Evolutionary conservation across 2,113 vertebrate genomes (phyloP).

Genomic region (Sarotherodon lohbergeri): DNA sequence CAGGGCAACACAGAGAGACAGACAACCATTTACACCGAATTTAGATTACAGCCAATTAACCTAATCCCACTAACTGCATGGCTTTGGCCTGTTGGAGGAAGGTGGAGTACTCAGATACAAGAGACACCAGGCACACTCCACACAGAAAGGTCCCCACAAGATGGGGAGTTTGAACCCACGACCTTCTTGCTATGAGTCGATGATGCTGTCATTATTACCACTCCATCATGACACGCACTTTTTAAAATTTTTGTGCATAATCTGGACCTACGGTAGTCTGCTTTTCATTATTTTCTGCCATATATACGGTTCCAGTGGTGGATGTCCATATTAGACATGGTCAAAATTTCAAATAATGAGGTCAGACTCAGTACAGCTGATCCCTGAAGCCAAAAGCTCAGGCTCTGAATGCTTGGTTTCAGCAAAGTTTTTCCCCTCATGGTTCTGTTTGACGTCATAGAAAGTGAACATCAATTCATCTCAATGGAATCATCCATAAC

Average conservation of each 20-base stretch:
- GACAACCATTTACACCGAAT: neutral
- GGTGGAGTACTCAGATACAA: neutral
- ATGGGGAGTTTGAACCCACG: neutral
- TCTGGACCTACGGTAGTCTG: neutral
- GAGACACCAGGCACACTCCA: neutral
- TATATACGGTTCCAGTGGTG: fast-evolving
- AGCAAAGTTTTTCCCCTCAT: neutral
- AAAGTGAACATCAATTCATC: neutral
- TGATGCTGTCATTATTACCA: neutral
- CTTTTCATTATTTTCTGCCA: neutral
- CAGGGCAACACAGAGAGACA: fast-evolving
- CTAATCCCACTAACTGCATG: neutral
- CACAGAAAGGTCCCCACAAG: fast-evolving
- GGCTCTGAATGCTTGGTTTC: neutral
- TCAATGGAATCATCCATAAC: fast-evolving
- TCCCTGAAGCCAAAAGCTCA: neutral
- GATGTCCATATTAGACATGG: neutral
- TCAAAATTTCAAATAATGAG: neutral
- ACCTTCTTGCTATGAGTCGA: neutral
- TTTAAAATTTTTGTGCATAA: neutral
- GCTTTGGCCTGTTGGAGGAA: neutral
- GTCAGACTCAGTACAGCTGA: neutral
- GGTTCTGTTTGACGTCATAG: neutral
- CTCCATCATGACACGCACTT: neutral
- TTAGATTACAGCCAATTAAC: neutral